These are phyloP conservation scores for Cheilosia vulpina DNA, from an alignment of 2,888 invertebrate genomes.

Conservation along the genomic window DNA sequence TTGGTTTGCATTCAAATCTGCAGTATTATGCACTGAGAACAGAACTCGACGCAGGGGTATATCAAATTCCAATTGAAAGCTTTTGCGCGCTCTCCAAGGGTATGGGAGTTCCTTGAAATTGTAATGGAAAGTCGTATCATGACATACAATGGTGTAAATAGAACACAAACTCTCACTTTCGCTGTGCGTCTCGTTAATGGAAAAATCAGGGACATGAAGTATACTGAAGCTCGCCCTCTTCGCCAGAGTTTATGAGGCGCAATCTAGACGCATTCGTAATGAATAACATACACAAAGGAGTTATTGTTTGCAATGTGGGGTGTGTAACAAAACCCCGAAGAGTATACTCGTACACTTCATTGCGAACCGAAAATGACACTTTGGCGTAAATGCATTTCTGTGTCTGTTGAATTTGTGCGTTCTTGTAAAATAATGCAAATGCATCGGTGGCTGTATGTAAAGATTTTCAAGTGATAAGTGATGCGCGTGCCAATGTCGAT, in stretches of 20 bases:
- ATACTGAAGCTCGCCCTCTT: slow-evolving; percentile 21
- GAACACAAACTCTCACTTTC: slow-evolving; percentile 73
- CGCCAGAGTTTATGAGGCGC: slow-evolving; percentile 9
- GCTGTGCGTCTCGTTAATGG: slow-evolving; percentile 64
- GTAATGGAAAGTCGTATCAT: slow-evolving; percentile 35
- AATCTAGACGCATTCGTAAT: slow-evolving; percentile 59
- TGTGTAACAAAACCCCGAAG: slow-evolving; percentile 66
- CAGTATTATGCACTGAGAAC: slow-evolving; percentile 25
- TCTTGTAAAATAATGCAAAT: slow-evolving; percentile 53
- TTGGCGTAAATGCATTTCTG: slow-evolving; percentile 60
- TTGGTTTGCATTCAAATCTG: slow-evolving; percentile 27
- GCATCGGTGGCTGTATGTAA: slow-evolving; percentile 40
- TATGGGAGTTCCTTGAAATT: slow-evolving; percentile 46
- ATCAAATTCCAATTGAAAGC: slow-evolving; percentile 57
- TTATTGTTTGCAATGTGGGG: slow-evolving; percentile 65
- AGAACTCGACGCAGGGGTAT: slow-evolving; percentile 18
- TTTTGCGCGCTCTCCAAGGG: slow-evolving; percentile 37
- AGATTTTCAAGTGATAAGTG: slow-evolving; percentile 40
- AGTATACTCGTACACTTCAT: slow-evolving; percentile 45
- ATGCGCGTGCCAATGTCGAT: slow-evolving; percentile 35
- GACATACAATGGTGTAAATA: slow-evolving; percentile 51
- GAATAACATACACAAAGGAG: slow-evolving; percentile 69
- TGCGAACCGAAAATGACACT: slow-evolving; percentile 66
- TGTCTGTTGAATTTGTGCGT: slow-evolving; percentile 50
- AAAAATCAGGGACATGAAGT: slow-evolving; percentile 51